Percentiles rank a stretch among this genome's conserved stretches.
Evolutionary conservation across 2,888 invertebrate genomes (phyloP).

Genomic region (Trilocha varians): DNA sequence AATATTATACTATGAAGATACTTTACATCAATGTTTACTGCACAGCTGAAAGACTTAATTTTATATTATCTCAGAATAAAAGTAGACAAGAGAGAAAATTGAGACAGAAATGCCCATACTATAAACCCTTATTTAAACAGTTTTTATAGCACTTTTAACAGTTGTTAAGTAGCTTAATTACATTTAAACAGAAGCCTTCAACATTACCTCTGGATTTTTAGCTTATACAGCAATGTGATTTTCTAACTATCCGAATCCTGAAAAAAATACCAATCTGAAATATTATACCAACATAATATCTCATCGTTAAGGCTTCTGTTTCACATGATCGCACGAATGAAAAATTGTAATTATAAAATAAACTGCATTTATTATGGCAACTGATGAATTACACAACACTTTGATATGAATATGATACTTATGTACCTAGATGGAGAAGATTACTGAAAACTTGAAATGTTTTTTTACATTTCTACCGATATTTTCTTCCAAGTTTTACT

Average conservation of each 20-base stretch:
- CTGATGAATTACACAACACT: not conserved
- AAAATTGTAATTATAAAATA: not conserved
- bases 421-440: too few species aligned
- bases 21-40: too few species aligned
- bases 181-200: constrained; percentile 10
- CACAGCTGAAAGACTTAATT: too few species aligned
- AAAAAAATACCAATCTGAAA: constrained; percentile 31
- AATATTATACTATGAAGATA: too few species aligned
- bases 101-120: too few species aligned
- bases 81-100: too few species aligned
- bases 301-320: constrained; percentile 34
- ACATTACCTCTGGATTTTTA: constrained; percentile 42
- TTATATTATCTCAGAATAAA: too few species aligned
- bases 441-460: too few species aligned
- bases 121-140: not conserved
- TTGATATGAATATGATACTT: not conserved
- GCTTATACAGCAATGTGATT: constrained; percentile 62
- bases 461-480: too few species aligned
- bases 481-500: too few species aligned
- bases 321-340: constrained; percentile 11
- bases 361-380: not conserved
- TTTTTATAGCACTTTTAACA: constrained; percentile 5
- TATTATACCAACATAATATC: constrained; percentile 3
- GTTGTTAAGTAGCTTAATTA: too few species aligned
- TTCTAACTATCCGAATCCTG: constrained; percentile 61